Conservation (phyloP, 92 coral and sea anemone genomes). For the Palythoa caribaeorum region DNA sequence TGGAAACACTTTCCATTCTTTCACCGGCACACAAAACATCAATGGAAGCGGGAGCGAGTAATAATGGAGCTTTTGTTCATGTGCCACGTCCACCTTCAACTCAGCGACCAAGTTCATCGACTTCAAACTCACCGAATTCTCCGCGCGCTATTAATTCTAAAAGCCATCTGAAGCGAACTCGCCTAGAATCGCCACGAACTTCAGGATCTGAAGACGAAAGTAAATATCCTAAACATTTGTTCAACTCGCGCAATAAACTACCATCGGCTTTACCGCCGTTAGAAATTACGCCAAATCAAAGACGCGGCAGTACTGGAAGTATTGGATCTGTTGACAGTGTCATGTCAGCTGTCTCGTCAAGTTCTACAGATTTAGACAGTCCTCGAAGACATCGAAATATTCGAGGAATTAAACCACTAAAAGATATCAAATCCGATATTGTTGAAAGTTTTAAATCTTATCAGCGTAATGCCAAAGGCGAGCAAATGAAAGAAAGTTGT, state of each 20-base stretch:
- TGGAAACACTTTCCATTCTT: constrained; percentile 62
- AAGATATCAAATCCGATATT: constrained; percentile 66
- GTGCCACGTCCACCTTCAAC: constrained; percentile 86
- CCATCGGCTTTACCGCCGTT: constrained; percentile 50
- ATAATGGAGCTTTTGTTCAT: constrained; percentile 47
- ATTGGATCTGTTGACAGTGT: constrained; percentile 60
- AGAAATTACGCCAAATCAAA: constrained; percentile 43
- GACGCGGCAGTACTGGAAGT: constrained; percentile 68
- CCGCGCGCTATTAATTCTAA: constrained; percentile 67
- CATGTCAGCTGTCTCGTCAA: constrained; percentile 42
- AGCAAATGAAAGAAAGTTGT: constrained; percentile 2
- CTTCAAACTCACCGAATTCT: constrained; percentile 40
- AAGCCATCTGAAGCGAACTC: constrained; percentile 69
- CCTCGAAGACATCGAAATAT: constrained; percentile 67
- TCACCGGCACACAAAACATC: constrained; percentile 49
- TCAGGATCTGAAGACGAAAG: constrained; percentile 88
- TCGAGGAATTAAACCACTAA: constrained; percentile 74
- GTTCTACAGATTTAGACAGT: constrained; percentile 48
- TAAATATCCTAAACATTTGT: constrained; percentile 57
- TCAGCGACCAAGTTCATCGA: constrained; percentile 57
- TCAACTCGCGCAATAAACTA: constrained; percentile 61
- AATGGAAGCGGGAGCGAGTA: constrained; percentile 37
- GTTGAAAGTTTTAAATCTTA: constrained; percentile 65
- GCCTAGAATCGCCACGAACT: constrained; percentile 77
- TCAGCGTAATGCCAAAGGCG: constrained; percentile 66